Conservation (phyloP, 2,888 invertebrate genomes). For the Eurytoma californica region DNA sequence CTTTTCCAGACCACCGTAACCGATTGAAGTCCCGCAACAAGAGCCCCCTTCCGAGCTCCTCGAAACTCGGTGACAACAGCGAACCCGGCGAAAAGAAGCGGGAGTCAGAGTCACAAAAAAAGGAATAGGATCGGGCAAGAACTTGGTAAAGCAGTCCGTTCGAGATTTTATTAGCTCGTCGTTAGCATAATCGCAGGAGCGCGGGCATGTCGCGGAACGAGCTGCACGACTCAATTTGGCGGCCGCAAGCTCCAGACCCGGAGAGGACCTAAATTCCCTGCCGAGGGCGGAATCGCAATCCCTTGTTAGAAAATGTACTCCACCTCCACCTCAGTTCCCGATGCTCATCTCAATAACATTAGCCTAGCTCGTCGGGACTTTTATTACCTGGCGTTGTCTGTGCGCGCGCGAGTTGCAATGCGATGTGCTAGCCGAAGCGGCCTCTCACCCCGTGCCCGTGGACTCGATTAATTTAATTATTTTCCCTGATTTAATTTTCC, state of each 20-base stretch:
- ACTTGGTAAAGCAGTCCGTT: slow-evolving; percentile 47
- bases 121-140: too few species aligned
- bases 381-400: slow-evolving; percentile 62
- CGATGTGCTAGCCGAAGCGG: background rate
- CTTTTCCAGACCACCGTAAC: background rate
- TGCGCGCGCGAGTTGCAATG: background rate
- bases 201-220: slow-evolving; percentile 31
- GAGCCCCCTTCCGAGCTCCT: background rate
- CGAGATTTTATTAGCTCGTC: slow-evolving; percentile 62
- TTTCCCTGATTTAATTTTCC: slow-evolving; percentile 31
- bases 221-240: slow-evolving; percentile 64
- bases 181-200: slow-evolving; percentile 64
- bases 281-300: slow-evolving; percentile 67
- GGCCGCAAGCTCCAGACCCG: slow-evolving; percentile 54
- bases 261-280: slow-evolving; percentile 62
- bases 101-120: background rate
- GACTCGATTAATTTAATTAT: slow-evolving; percentile 25
- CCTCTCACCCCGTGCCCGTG: background rate
- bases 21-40: slow-evolving; percentile 42
- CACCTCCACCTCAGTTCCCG: slow-evolving; percentile 60
- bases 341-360: slow-evolving; percentile 73
- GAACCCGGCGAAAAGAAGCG: slow-evolving; percentile 1
- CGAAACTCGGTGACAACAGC: background rate
- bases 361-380: slow-evolving; percentile 64
- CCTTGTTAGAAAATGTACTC: slow-evolving; percentile 65